Evolutionary conservation across 35 echinoderm and acorn worm species (phyloP).

Genomic region (Amphiura filiformis): DNA sequence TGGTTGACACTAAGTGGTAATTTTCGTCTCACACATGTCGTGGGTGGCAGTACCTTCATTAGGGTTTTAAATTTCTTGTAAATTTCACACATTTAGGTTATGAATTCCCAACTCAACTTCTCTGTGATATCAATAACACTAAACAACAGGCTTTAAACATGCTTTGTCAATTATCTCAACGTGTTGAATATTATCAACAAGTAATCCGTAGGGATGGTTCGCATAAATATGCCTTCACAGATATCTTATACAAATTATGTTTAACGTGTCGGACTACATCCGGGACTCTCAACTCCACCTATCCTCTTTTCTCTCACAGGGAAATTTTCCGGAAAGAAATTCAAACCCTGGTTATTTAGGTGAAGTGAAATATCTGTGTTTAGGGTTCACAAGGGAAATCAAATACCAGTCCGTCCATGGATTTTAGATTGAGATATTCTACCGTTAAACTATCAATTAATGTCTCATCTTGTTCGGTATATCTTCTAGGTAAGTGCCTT

Average conservation of each 20-base stretch:
- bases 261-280: background rate
- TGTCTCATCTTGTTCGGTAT: background rate
- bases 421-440: background rate
- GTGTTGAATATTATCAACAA: background rate
- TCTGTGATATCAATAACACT: too few relatives aligned
- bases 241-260: background rate
- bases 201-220: background rate
- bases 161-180: background rate
- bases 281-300: background rate
- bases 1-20: too few relatives aligned
- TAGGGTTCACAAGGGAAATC: conserved; percentile 1
- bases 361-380: background rate
- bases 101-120: too few relatives aligned
- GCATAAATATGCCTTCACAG: background rate
- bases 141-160: too few relatives aligned
- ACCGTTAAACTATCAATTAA: background rate
- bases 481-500: too few relatives aligned
- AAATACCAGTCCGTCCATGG: background rate
- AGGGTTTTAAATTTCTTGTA: too few relatives aligned
- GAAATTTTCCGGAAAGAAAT: background rate
- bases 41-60: too few relatives aligned
- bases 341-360: background rate
- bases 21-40: too few relatives aligned
- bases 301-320: background rate
- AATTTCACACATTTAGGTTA: too few relatives aligned